These are phyloP conservation scores for Euplexia lucipara DNA, from an alignment of 2,888 invertebrate species.

Conservation along the genomic window DNA sequence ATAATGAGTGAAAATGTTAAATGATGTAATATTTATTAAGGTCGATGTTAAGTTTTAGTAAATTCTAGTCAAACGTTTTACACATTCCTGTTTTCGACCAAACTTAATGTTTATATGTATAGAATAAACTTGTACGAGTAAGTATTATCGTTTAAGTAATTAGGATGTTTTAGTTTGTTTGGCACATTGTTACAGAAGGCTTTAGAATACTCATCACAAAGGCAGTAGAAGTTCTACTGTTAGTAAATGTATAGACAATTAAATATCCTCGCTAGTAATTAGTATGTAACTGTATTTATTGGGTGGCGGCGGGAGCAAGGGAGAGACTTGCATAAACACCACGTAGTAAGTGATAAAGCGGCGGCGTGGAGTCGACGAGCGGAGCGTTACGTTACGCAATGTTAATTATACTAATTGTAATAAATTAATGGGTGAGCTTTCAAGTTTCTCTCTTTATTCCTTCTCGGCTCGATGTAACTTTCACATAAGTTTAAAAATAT, in stretches of 20 bases:
- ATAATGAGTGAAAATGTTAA: constrained; percentile 82
- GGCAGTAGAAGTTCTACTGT: constrained; percentile 43
- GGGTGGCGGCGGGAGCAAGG: constrained; percentile 61
- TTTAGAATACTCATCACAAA: constrained; percentile 62
- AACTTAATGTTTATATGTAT: constrained; percentile 83
- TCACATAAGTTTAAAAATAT: constrained; percentile 68
- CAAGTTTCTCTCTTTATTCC: constrained; percentile 73
- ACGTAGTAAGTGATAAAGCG: constrained; percentile 53
- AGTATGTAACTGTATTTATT: constrained; percentile 70
- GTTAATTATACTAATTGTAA: constrained; percentile 86
- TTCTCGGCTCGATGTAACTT: constrained; percentile 65
- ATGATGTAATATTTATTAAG: constrained; percentile 87
- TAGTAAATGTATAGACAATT: constrained; percentile 65
- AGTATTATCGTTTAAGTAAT: constrained; percentile 63
- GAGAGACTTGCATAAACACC: constrained; percentile 58
- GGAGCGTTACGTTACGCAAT: constrained; percentile 79
- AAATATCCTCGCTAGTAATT: constrained; percentile 69
- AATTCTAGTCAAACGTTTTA: constrained; percentile 91
- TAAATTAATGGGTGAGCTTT: constrained; percentile 79
- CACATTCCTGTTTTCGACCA: constrained; percentile 91
- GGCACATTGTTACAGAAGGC: constrained; percentile 39
- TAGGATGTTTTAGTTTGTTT: constrained; percentile 64
- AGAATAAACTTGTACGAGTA: constrained; percentile 56
- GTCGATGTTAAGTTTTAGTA: constrained; percentile 90
- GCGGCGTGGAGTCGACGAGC: constrained; percentile 69